Evolutionary conservation across 2,888 invertebrate species (phyloP).

Genomic region (Thumatha senex): DNA sequence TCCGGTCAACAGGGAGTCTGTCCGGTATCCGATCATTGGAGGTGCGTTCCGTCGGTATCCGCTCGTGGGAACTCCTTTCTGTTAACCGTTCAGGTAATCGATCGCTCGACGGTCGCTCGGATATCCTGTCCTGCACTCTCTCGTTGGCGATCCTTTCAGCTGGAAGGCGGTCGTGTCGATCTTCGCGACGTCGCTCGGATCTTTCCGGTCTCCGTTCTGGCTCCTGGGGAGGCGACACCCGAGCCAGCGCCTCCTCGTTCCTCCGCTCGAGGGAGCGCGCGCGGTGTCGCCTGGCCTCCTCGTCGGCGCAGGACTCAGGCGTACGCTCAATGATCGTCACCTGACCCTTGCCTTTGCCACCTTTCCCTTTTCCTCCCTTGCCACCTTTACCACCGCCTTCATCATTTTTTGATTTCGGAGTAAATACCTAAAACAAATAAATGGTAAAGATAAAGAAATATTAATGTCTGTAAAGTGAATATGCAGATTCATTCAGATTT

Average conservation of each 20-base stretch:
- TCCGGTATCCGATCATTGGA: constrained; percentile 36
- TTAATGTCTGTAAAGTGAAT: background rate
- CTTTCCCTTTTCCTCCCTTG: constrained; percentile 88
- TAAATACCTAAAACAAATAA: constrained; percentile 64
- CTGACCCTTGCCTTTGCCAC: constrained; percentile 88
- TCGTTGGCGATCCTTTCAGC: constrained; percentile 43
- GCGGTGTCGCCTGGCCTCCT: constrained; percentile 70
- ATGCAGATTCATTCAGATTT: too few species aligned
- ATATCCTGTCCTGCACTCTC: constrained; percentile 34
- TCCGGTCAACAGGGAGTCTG: constrained; percentile 32
- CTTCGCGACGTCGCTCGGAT: constrained; percentile 42
- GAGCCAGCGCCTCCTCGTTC: constrained; percentile 65
- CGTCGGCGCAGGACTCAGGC: constrained; percentile 65
- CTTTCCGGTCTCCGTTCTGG: constrained; percentile 32
- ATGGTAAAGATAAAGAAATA: too few species aligned
- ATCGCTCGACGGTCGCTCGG: constrained; percentile 37
- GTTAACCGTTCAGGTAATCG: constrained; percentile 35
- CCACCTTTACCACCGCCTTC: constrained; percentile 89
- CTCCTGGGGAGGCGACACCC: constrained; percentile 63
- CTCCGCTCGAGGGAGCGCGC: constrained; percentile 59
- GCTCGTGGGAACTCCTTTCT: constrained; percentile 35
- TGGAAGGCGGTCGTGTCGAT: constrained; percentile 46
- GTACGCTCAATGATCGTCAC: constrained; percentile 87
- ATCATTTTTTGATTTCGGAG: constrained; percentile 82
- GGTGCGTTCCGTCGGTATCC: constrained; percentile 37